Evolutionary conservation across 2,113 vertebrate species (phyloP).

Genomic region (Alligator sinensis): DNA sequence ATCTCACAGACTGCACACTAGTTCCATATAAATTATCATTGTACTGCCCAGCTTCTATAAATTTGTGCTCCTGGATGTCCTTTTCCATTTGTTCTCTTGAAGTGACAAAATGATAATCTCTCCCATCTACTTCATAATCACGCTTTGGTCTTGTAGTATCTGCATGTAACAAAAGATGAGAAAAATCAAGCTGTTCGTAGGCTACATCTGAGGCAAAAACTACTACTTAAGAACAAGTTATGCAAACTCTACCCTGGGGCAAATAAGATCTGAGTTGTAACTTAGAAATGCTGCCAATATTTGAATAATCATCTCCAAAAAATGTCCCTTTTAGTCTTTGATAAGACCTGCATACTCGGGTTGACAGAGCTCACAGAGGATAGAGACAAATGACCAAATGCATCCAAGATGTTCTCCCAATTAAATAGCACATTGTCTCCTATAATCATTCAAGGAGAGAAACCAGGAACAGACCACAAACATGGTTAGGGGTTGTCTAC

Average conservation of each 20-base stretch:
- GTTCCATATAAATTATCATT: conserved; percentile 98
- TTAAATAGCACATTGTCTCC: not conserved
- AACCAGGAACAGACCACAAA: not conserved
- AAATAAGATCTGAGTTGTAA: not conserved
- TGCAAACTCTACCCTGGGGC: not conserved
- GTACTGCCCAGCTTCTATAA: conserved; percentile 98
- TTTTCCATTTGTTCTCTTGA: conserved; percentile 99
- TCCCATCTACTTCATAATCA: conserved; percentile 95
- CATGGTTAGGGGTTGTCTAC: not conserved
- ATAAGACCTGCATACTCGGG: not conserved
- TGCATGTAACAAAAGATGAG: conserved; percentile 63
- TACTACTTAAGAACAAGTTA: not conserved
- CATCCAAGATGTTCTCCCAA: not conserved
- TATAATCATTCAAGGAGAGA: not conserved
- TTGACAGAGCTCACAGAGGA: not conserved
- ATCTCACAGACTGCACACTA: conserved; percentile 96
- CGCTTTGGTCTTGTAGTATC: conserved; percentile 95
- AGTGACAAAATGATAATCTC: conserved; percentile 96
- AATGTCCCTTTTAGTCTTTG: not conserved
- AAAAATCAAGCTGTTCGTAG: not conserved
- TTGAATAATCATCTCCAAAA: not conserved
- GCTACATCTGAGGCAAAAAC: not conserved
- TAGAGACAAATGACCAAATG: not conserved
- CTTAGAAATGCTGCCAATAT: too few species aligned
- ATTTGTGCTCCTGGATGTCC: conserved; percentile 99